Base-by-base conservation (phyloP, 2,797 vertebrate species). In the Poeciliopsis gracilis region DNA sequence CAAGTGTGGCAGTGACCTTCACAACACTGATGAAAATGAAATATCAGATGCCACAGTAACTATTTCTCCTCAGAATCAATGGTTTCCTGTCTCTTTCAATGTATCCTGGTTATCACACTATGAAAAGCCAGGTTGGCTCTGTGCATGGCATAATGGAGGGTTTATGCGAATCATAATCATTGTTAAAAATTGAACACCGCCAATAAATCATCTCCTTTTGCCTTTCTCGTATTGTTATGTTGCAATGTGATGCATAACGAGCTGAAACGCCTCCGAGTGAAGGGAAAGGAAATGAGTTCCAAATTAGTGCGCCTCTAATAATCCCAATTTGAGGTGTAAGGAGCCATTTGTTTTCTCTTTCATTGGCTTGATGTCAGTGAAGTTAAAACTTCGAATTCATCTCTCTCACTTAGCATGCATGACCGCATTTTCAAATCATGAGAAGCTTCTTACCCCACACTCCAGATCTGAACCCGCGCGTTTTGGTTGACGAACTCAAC, bases 391-490 rank as follows among this genome's bases (percentile, higher is more conserved):
- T 76, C 47, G 76, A 67, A 89, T 87, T 89, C 87, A 78, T 90
- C 91, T 86, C 77, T 78, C 80, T 89, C 57, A 18, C 79, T 94
- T 91, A 92, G 82, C 84, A 90, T 86, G 83, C 85, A 67, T 93
- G 89, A 94, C 93, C 92, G 83, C 82, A 93, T 94, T 87, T 93
- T 90, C 91, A 86, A 93, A 93, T 93, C 84, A 90, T 91, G 85
- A 92, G 86, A 82, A 86, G 81, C 90, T 82, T 88, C 86, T 53
- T 84, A 88, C 77, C 47, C 73, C 49, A 43, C 47, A 71, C 57
- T 76, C 55, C 51, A 33, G 30, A 51, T 23, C 36, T 33, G 7
- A 4, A 53, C 41, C 51, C 43, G n/a, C 11, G 9, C n/a, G 3
- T 81, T 84, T 80, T 81, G 84, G 79, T 85, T 90, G 88, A 84